Base-by-base conservation (phyloP, 2,888 invertebrate species). In the Spodoptera exigua region DNA sequence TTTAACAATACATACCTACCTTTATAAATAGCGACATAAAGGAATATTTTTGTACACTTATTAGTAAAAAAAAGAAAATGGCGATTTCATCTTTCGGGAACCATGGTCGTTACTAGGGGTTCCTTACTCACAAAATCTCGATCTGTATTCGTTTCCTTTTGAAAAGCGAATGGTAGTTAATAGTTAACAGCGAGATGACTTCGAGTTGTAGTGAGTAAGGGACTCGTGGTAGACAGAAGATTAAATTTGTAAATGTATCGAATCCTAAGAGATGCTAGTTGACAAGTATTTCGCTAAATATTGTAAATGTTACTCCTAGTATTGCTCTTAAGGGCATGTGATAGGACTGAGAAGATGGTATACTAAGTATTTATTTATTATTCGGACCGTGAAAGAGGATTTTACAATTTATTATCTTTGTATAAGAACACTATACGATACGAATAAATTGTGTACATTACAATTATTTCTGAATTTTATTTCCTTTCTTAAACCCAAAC, bases 351-450 rank as follows among this genome's bases (percentile, higher is more conserved):
- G 70, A 64, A 63, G 87, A 85, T 83, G 83, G 81, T 80, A 83
- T 79, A 84, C 84, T 92, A 93, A 91, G 90, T 94, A 93, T 93
- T 94, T 93, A 94, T 94, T 94, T 93, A 93, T 93, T 93, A 88
- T 89, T 89, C 84, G 88, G 89, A 90, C 89, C 88, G 89, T 76
- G 86, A 91, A 89, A 85, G 88, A 90, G 89, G 90, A 91, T 89
- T 93, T 92, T 93, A 93, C 93, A 93, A 92, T 93, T 93, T 94
- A 93, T 92, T 91, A 92, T 89, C 92, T 93, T 93, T 94, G 93
- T 93, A 94, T 92, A 91, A 92, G 90, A 91, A 91, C 83, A 82
- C 89, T 90, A 90, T 92, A 91, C 92, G 93, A 93, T 94, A 93
- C 89, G 69, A 94, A 94, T 94, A 94, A 93, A 94, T 93, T 93